phyloP scores from a whole-genome alignment of 1,140 invertebrate species.

The Bombyx mori region ASM3026992v2 NC_085131.1:11361001-11361500 shows the following conservation, averaged over 20 bases:
- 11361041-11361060: too few relatives aligned
- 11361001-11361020: too few relatives aligned
- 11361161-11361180: too few relatives aligned
- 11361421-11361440: conserved; percentile 11
- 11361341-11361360: conserved; percentile 33
- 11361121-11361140: too few relatives aligned
- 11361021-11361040: too few relatives aligned
- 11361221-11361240: conserved; percentile 22
- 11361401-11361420: background rate
- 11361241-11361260: conserved; percentile 32
- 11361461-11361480: conserved; percentile 24
- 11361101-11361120: too few relatives aligned
- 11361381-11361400: background rate
- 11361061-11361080: too few relatives aligned
- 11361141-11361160: too few relatives aligned
- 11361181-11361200: background rate
- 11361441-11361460: conserved; percentile 14
- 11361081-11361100: too few relatives aligned
- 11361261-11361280: background rate
- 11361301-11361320: conserved; percentile 43
- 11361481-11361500: conserved; percentile 38
- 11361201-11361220: conserved; percentile 7
- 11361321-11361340: conserved; percentile 20
- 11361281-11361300: conserved; percentile 42
- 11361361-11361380: background rate